Evolutionary conservation across 2,888 invertebrate genomes (phyloP), one percentile per base, ranked within the genome.

Genomic region (Lasioglossum marginatum): DNA sequence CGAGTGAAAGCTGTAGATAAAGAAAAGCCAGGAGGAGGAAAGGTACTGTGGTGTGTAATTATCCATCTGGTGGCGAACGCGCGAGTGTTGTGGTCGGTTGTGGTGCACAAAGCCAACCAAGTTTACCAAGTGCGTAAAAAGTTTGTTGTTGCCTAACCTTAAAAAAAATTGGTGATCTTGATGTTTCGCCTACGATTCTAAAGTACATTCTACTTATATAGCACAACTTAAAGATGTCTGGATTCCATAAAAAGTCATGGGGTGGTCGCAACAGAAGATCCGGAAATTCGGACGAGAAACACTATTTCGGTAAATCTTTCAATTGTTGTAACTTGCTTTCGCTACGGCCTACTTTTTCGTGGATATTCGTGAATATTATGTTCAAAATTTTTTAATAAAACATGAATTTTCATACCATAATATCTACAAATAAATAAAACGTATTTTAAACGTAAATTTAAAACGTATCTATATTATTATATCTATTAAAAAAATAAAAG

Each of bases 301-400:
- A 90, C 73, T 93, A 92, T 77, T 94, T 92, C 12, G 93, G 94
- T 94, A 82, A 2, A 6, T 45, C 12, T 31, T 48, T 78, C 12
- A 14, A 0, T 45, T 16, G 16, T 45, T 77, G n/a, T 2, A 27
- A 63, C 6, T 5, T 43, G 6, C 31, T 2, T 34, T 75, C 14
- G 63, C 66, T 34, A 14, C 31, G 77, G 19, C 72, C 34, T 45
- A 80, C 43, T 45, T 76, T 45, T 40, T 72, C n/a, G 4, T 43
- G 43, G 19, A 31, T n/a, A 31, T n/a, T n/a, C n/a, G n/a, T n/a
- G n/a, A n/a, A n/a, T 31, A n/a, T 27, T 66, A 2, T n/a, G 23
- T n/a, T 27, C 4, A 14, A 40, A 43, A 12, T 14, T 43, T 43
- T 43, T 12, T 12, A 40, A 40, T 40, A 40, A 40, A 40, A 12